A percentile compares a stretch with the other conserved stretches of the same genome.
These are phyloP conservation scores for Graptemys geographica DNA, from an alignment of 2,797 vertebrate species.

Conservation along the genomic window DNA sequence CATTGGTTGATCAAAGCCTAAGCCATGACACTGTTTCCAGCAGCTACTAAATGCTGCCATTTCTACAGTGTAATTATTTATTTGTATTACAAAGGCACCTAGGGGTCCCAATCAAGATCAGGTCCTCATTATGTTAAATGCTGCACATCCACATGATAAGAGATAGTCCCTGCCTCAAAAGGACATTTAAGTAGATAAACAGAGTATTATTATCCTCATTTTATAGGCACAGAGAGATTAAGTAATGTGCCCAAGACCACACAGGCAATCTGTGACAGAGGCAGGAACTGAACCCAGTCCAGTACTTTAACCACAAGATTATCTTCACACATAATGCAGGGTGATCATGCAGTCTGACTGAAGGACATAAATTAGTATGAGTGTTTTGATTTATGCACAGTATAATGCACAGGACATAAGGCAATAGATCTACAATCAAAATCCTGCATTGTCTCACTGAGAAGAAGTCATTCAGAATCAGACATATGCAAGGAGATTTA, in stretches of 20 bases:
- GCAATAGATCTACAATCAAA: background rate
- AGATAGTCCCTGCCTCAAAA: background rate
- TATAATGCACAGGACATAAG: background rate
- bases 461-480: background rate
- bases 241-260: background rate
- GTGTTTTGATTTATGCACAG: background rate
- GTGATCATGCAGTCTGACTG: background rate
- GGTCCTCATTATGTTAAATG: background rate
- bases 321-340: fast-evolving
- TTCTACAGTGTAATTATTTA: background rate
- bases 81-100: background rate
- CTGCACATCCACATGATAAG: background rate
- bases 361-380: background rate
- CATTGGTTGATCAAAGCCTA: background rate
- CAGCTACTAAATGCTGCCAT: background rate
- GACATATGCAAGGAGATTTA: background rate
- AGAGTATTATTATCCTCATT: background rate
- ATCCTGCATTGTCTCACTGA: background rate
- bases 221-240: background rate
- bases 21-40: background rate
- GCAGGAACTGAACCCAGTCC: background rate
- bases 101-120: background rate
- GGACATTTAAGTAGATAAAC: background rate
- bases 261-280: background rate
- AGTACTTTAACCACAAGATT: background rate